Evolutionary conservation across 92 coral and sea anemone genomes (phyloP).

Genomic region (Parazoanthus atlanticus): DNA sequence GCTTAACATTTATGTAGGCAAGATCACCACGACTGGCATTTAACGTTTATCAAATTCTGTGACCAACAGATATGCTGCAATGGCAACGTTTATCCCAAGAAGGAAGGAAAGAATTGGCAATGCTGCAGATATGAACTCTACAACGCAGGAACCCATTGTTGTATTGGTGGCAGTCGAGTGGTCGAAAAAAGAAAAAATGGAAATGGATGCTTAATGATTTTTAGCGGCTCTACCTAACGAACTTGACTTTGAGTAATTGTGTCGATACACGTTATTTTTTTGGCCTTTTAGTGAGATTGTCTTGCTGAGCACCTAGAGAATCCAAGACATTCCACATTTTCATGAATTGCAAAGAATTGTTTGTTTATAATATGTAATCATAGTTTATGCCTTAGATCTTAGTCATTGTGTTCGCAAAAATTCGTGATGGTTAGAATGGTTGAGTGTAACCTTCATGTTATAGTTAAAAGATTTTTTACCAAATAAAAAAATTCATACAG

Average conservation of each 20-base stretch:
- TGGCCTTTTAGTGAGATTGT: no score
- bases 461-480: no score
- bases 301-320: no score
- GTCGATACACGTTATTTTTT: no score
- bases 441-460: no score
- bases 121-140: slow-evolving; percentile 12
- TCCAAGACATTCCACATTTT: no score
- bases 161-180: slow-evolving; percentile 18
- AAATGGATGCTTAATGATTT: not conserved
- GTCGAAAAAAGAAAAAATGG: slow-evolving; percentile 2
- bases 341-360: no score
- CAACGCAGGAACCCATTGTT: not conserved
- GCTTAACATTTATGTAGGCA: not conserved
- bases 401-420: no score
- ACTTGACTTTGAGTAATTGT: not conserved
- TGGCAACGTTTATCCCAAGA: not conserved
- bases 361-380: no score
- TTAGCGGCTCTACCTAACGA: not conserved
- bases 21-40: not conserved
- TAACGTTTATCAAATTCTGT: not conserved
- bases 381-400: no score
- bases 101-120: not conserved
- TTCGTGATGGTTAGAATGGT: no score
- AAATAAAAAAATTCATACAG: no score
- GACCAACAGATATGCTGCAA: slow-evolving; percentile 15